Conservation (phyloP, 2,113 vertebrate species). For the Catagonus wagneri region DNA sequence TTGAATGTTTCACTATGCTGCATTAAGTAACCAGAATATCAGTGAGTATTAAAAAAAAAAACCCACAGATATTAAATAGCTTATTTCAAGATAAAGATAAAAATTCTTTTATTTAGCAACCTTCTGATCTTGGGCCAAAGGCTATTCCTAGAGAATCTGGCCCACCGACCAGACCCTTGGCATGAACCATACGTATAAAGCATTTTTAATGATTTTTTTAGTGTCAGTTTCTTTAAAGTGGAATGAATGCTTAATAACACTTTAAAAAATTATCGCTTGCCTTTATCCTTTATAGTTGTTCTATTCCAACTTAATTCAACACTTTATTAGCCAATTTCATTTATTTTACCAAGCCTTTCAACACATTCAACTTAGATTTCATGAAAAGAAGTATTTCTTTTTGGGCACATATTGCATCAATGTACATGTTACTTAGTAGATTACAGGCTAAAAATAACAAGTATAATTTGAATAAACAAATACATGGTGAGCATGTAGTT, state of each 20-base stretch:
- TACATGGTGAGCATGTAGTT: neutral
- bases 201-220: neutral
- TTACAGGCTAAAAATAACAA: slow-evolving; percentile 21
- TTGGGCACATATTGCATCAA: neutral
- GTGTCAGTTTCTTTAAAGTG: neutral
- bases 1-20: neutral
- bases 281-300: neutral
- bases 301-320: neutral
- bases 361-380: slow-evolving; percentile 26
- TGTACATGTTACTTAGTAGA: neutral
- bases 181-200: neutral
- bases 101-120: neutral
- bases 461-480: neutral
- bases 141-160: neutral
- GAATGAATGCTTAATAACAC: neutral
- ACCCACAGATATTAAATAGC: neutral
- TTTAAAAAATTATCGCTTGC: neutral
- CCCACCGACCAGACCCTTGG: neutral
- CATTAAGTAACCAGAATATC: neutral
- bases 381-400: slow-evolving; percentile 28
- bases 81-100: slow-evolving; percentile 38
- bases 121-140: neutral
- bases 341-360: slow-evolving; percentile 7
- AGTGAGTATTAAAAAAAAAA: neutral
- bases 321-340: neutral